phyloP scores from a whole-genome alignment of 1,140 invertebrate genomes.

The Saccostrea cuccullata region DNA sequence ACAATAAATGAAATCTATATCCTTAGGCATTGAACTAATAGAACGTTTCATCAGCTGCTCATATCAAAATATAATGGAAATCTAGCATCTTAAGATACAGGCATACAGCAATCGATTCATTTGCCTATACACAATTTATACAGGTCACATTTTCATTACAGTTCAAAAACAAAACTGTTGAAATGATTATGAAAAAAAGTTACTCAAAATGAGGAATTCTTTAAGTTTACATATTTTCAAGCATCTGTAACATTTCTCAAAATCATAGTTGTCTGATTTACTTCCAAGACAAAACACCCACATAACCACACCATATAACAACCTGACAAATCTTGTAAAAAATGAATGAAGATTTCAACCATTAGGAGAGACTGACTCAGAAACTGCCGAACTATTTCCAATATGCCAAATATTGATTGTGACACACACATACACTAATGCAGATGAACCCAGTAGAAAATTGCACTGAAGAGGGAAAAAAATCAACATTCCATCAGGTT shows the following conservation, averaged over 20 bases:
- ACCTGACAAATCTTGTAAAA: conserved; percentile 25
- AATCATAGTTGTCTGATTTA: not conserved
- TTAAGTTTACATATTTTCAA: too few relatives aligned
- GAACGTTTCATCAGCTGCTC: not conserved
- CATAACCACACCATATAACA: not conserved
- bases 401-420: conserved; percentile 12
- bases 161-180: not conserved
- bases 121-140: not conserved
- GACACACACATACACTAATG: not conserved
- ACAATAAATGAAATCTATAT: not conserved
- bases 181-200: not conserved
- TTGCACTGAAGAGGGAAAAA: not conserved
- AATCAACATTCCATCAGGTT: not conserved
- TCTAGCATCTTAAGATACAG: too few relatives aligned
- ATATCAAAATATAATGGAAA: not conserved
- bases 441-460: conserved; percentile 9
- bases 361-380: not conserved
- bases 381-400: not conserved
- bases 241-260: not conserved
- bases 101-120: too few relatives aligned
- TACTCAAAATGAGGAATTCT: not conserved
- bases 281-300: not conserved
- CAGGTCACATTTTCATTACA: not conserved
- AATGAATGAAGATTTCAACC: conserved; percentile 28
- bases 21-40: not conserved